Evolutionary conservation across 2,888 invertebrate genomes (phyloP), one percentile per base, ranked within the genome.

Genomic region (Sceliomorpha sp.): DNA sequence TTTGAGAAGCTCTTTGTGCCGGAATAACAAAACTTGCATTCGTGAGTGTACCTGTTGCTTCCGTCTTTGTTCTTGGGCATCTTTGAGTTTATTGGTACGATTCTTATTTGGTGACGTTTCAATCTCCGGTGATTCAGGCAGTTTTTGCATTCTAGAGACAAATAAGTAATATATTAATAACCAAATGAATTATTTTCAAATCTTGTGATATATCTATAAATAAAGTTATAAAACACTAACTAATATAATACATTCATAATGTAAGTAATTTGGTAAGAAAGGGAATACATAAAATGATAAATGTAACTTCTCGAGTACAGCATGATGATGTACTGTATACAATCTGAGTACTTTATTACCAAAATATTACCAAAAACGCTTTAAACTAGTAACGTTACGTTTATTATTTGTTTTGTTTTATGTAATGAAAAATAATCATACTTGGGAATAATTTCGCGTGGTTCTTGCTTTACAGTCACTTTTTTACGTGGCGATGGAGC

Each of bases 1-100:
- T 88, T 97, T 97, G 40, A 98, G 91, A 77, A 94, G 90, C 87
- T 98, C 98, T 84, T 97, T 98, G 80, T 98, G 97, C 78, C 95
- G 93, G 87, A 94, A 94, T 13, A 97, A 90, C 29, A 94, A 90
- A 83, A 94, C 93, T 84, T 95, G 93, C 70, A 95, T 91, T 75
- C 90, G 90, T 27, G 90, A 90, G 63, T 90, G 89, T 10, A 89
- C 87, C 50, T 91, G 89, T 47, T 90, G 89, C 70, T 90, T 90
- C 78, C 90, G 89, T 74, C 90, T 89, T 72, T 91, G 90, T 72
- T 91, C 91, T 72, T 89, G 89, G 9, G 81, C 80, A 40, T 89
- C 89, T 67, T 86, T 87, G 55, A 88, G 67, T 75, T 88, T 89
- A 45, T 84, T 84, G 1, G 86, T 75, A 31, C 89, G 85, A 67